Conservation (phyloP, 1,140 invertebrate species). For the Microvelia longipes region DNA sequence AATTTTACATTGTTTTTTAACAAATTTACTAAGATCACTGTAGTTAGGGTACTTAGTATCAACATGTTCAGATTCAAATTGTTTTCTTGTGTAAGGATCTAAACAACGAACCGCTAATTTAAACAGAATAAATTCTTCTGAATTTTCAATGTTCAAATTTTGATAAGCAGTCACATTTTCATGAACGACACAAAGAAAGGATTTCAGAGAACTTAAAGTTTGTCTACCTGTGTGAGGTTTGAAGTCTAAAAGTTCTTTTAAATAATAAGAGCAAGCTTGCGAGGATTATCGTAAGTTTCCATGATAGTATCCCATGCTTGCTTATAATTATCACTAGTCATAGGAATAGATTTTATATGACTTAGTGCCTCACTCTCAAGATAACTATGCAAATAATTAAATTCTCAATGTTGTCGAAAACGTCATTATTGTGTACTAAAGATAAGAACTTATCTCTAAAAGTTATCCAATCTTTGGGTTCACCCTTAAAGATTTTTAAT, state of each 20-base stretch:
- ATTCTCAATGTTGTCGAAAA: background rate
- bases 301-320: background rate
- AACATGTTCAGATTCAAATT: background rate
- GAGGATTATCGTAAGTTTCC: background rate
- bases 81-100: background rate
- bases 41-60: background rate
- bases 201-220: background rate
- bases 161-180: background rate
- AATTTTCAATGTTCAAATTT: background rate
- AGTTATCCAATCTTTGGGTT: background rate
- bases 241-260: background rate
- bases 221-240: background rate
- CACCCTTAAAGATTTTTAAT: background rate
- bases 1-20: background rate
- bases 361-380: background rate
- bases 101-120: background rate
- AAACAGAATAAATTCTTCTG: background rate
- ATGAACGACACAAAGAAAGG: background rate
- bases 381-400: background rate
- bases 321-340: background rate
- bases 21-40: background rate
- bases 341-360: background rate
- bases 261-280: background rate
- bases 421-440: background rate
- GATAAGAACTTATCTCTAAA: background rate